Evolutionary conservation across 1,140 invertebrate species (phyloP).

Genomic region (Cryptotermes secundus): DNA sequence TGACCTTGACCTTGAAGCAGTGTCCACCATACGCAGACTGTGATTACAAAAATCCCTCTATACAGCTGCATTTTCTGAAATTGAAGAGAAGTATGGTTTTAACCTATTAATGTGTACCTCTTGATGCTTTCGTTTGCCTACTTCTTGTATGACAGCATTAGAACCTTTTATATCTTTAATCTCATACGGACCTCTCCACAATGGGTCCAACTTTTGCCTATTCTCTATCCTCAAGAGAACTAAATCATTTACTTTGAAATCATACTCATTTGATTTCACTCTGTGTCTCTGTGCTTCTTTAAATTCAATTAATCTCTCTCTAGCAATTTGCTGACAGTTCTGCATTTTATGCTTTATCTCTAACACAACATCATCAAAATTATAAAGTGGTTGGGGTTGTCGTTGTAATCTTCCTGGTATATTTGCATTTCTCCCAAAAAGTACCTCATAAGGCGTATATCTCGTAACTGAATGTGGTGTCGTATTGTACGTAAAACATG

Average conservation of each 20-base stretch:
- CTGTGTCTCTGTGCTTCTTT: no score
- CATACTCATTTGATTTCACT: no score
- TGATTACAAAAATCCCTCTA: neutral
- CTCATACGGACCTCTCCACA: no score
- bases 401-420: conserved; percentile 36
- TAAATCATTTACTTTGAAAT: no score
- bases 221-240: no score
- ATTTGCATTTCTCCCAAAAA: conserved; percentile 41
- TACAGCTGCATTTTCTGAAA: neutral
- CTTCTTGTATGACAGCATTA: neutral
- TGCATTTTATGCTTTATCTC: no score
- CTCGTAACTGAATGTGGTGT: conserved; percentile 42
- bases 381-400: neutral
- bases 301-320: no score
- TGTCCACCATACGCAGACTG: neutral
- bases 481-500: conserved; percentile 43
- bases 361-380: no score
- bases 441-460: conserved; percentile 41
- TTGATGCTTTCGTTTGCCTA: conserved; percentile 6
- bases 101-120: conserved; percentile 21
- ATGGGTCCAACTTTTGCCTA: no score
- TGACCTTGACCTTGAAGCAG: neutral
- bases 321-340: no score
- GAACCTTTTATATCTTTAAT: neutral
- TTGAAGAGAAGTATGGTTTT: conserved; percentile 21